Evolutionary conservation across 53 echinoderm and acorn worm species (phyloP), one percentile per base, ranked within the genome.

Genomic region (Arbacia lixula): DNA sequence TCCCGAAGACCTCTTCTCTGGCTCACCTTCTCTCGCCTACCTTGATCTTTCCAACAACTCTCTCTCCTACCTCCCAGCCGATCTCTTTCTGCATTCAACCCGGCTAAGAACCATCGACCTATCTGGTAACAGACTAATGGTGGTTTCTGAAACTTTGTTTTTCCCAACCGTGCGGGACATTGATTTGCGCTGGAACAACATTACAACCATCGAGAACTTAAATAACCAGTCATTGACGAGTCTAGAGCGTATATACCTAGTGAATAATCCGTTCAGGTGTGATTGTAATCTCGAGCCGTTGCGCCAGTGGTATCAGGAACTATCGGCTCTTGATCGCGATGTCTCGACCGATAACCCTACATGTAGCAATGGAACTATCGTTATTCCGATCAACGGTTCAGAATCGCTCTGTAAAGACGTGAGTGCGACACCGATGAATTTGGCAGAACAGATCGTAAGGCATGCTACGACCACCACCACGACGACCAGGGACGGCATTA

Each of bases 221-320:
- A 76, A 27, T 12, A 29, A 14, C 16, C 12, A 56, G 12, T 11
- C 33, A 28, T 31, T 64, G 9, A 6, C 6, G 5, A 55, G 34
- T 10, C 55, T 56, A 21, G 55, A 76, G 2, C n/a, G 21, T 36
- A 31, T 88, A 39, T 20, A 28, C n/a, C 34, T 88, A 5, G 62
- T 51, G 19, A 73, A 17, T 12, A 88, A 88, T 36, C 84, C 88
- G 11, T 63, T 72, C 38, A 21, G 22, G 3, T 88, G 88, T 25
- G 71, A 66, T 53, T 84, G 85, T 64, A 5, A 26, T 4, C 6
- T 88, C 46, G 84, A 84, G 33, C 74, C 63, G 2, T 74, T 84
- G 31, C 62, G 61, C 36, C 27, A n/a, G 0, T 88, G 88, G 88
- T 74, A 74, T 42, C 53, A 84, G 66, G 64, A 84, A 53, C 68